Conservation (phyloP, 2,797 vertebrate species). For the Delichon dasypus region DNA sequence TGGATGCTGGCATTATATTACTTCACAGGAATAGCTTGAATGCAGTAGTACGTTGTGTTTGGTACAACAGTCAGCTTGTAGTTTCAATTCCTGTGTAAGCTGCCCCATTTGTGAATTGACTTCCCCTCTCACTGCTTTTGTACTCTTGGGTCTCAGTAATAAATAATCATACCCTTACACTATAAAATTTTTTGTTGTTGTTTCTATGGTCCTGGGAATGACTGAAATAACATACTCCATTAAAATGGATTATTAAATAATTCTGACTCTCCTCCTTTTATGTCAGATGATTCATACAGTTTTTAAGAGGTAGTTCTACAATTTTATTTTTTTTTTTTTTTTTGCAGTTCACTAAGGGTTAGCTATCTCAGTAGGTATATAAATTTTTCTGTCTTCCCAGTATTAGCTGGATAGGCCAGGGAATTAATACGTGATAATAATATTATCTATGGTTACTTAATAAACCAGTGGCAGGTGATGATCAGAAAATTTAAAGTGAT, state of each 20-base stretch:
- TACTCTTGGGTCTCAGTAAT: not conserved
- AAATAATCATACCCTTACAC: not conserved
- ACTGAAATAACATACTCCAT: not conserved
- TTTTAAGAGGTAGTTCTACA: not conserved
- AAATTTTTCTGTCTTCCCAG: not conserved
- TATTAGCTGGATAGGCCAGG: not conserved
- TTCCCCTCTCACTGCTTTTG: constrained; percentile 17
- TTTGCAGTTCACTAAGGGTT: not conserved
- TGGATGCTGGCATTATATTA: constrained; percentile 33
- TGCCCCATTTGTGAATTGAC: constrained; percentile 3
- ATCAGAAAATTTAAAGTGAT: not conserved
- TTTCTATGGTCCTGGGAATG: not conserved
- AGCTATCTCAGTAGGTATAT: not conserved
- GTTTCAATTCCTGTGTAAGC: not conserved
- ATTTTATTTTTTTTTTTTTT: not conserved
- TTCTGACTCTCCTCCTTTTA: not conserved
- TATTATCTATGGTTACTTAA: not conserved
- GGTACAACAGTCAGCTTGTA: not conserved
- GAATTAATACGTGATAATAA: not conserved
- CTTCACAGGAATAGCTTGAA: constrained; percentile 39
- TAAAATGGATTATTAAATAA: not conserved
- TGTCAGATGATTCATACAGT: not conserved
- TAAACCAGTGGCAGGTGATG: not conserved
- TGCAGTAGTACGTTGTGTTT: constrained; percentile 25
- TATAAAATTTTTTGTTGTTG: not conserved